Evolutionary conservation across 2,888 invertebrate species (phyloP).

Genomic region (Drosophila gaucha): DNA sequence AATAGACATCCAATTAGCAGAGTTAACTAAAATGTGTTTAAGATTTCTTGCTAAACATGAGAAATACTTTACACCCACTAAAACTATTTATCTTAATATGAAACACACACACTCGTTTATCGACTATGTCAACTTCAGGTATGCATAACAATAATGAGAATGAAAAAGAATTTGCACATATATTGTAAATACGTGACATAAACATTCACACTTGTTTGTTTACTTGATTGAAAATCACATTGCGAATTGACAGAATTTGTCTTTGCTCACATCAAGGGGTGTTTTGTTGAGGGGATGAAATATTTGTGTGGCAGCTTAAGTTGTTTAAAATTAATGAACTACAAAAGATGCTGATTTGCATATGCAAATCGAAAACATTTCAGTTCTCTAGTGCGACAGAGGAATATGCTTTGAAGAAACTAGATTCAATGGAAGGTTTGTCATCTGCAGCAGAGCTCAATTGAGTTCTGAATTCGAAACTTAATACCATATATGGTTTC

Average conservation of each 20-base stretch:
- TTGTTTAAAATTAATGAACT: constrained; percentile 64
- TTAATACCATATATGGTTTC: too few relatives aligned
- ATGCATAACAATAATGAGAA: neutral
- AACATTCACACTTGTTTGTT: constrained; percentile 36
- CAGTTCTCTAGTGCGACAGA: constrained; percentile 2
- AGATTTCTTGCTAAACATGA: too few relatives aligned
- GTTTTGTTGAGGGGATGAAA: too few relatives aligned
- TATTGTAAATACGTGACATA: constrained; percentile 24
- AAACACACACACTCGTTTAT: too few relatives aligned
- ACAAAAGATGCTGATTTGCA: constrained; percentile 51
- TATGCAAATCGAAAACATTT: constrained; percentile 54
- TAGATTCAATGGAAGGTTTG: constrained; percentile 37
- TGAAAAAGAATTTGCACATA: constrained; percentile 10
- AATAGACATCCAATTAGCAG: neutral
- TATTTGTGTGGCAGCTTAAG: too few relatives aligned
- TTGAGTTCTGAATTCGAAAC: too few relatives aligned
- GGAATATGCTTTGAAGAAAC: constrained; percentile 25
- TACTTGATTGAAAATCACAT: constrained; percentile 72
- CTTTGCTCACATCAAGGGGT: too few relatives aligned
- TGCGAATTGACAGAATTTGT: constrained; percentile 36
- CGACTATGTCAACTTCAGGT: constrained; percentile 4
- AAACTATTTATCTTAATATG: too few relatives aligned
- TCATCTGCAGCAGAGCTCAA: constrained; percentile 38
- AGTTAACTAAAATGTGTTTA: neutral
- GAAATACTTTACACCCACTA: too few relatives aligned